These are phyloP conservation scores for Spicauda simplicius DNA, from an alignment of 2,888 invertebrate genomes.

Conservation along the genomic window DNA sequence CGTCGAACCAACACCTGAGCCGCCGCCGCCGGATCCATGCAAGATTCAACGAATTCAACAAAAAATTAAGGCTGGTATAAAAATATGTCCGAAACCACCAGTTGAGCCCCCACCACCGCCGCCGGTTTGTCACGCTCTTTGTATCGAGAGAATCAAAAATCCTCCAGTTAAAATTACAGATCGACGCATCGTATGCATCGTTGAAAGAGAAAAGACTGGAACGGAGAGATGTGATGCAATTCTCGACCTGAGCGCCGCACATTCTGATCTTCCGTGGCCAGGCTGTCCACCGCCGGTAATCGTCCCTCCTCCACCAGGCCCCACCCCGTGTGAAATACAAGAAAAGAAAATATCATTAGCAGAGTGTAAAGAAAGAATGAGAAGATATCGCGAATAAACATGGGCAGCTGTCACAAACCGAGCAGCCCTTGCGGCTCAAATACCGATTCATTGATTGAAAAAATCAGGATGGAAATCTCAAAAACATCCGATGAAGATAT, in stretches of 20 bases:
- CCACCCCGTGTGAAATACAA: slow-evolving; percentile 59
- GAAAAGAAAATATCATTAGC: slow-evolving; percentile 45
- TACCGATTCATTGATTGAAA: slow-evolving; percentile 49
- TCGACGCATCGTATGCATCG: slow-evolving; percentile 51
- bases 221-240: slow-evolving; percentile 58
- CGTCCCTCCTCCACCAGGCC: slow-evolving; percentile 53
- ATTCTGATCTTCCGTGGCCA: slow-evolving; percentile 53
- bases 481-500: slow-evolving; percentile 45
- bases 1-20: slow-evolving; percentile 51
- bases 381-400: slow-evolving; percentile 58
- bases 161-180: slow-evolving; percentile 46
- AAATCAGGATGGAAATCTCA: slow-evolving; percentile 45
- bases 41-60: slow-evolving; percentile 53
- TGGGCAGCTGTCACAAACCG: slow-evolving; percentile 46
- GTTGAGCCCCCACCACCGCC: slow-evolving; percentile 48
- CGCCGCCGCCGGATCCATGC: slow-evolving; percentile 55
- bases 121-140: slow-evolving; percentile 56
- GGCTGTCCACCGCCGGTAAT: slow-evolving; percentile 54
- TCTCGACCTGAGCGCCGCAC: slow-evolving; percentile 43
- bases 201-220: slow-evolving; percentile 52
- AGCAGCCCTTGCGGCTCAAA: slow-evolving; percentile 39
- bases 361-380: slow-evolving; percentile 58
- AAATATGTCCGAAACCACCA: slow-evolving; percentile 56
- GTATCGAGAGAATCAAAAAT: slow-evolving; percentile 67
- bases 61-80: slow-evolving; percentile 57